Evolutionary conservation across 2,797 vertebrate genomes (phyloP).

Genomic region (Lepilemur ruficaudatus): DNA sequence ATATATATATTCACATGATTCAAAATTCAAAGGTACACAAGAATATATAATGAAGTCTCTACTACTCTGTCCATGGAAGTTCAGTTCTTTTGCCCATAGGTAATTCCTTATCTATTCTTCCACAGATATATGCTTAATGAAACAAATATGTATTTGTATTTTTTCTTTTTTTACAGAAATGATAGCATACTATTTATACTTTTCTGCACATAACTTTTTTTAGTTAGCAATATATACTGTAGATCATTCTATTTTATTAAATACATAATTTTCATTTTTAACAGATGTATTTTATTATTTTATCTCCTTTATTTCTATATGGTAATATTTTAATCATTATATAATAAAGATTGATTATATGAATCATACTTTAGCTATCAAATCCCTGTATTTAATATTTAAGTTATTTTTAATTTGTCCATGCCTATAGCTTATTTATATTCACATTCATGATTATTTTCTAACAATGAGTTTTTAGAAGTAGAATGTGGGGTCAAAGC

Average conservation of each 20-base stretch:
- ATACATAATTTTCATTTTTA: not conserved
- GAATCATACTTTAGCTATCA: not conserved
- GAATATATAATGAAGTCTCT: not conserved
- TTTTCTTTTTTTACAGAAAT: not conserved
- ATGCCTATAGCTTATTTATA: not conserved
- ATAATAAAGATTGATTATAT: not conserved
- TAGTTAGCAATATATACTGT: not conserved
- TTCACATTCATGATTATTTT: not conserved
- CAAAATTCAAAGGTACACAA: not conserved
- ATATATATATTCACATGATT: not conserved
- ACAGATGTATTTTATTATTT: conserved; percentile 14
- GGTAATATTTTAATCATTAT: not conserved
- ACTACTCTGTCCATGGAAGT: not conserved
- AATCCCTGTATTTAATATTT: not conserved
- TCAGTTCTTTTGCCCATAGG: not conserved
- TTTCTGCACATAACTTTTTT: not conserved
- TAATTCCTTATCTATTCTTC: not conserved
- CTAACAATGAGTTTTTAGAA: not conserved
- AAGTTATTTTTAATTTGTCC: not conserved
- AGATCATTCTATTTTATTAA: conserved; percentile 2
- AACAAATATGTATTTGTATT: not conserved
- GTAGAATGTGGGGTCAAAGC: not conserved
- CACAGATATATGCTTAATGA: not conserved
- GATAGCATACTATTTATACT: not conserved
- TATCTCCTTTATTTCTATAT: not conserved